A percentile compares a stretch with the other conserved stretches of the same genome.
phyloP scores from a whole-genome alignment of 2,888 invertebrate species.

The Drosophila birchii region DNA sequence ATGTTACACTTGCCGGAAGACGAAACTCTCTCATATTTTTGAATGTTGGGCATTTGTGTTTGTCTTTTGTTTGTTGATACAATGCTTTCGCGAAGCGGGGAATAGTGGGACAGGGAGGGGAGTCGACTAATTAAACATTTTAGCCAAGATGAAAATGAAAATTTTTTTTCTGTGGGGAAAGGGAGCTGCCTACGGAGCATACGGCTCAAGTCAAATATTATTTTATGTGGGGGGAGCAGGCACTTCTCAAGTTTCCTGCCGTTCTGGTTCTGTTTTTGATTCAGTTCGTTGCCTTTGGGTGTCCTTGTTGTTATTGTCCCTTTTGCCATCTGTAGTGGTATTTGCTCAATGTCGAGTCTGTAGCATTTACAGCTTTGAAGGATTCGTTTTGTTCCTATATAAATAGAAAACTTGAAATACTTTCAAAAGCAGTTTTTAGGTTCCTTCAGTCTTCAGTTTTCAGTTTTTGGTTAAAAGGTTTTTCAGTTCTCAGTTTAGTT shows the following conservation, averaged over 20 bases:
- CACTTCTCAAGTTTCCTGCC: slow-evolving; percentile 8
- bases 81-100: slow-evolving; percentile 3
- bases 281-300: background rate
- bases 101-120: background rate
- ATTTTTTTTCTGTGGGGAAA: slow-evolving; percentile 30
- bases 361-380: slow-evolving; percentile 26
- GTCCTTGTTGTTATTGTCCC: slow-evolving; percentile 26
- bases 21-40: slow-evolving; percentile 44
- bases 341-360: slow-evolving; percentile 52
- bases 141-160: slow-evolving; percentile 62
- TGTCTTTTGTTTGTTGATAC: slow-evolving; percentile 55
- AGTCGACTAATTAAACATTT: slow-evolving; percentile 73
- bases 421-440: background rate
- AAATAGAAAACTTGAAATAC: slow-evolving; percentile 32
- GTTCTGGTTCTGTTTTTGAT: slow-evolving; percentile 11
- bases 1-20: slow-evolving; percentile 19
- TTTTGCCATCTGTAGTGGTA: slow-evolving; percentile 42
- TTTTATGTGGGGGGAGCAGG: slow-evolving; percentile 23
- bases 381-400: slow-evolving; percentile 17
- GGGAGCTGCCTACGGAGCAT: background rate
- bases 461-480: background rate
- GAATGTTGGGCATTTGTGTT: slow-evolving; percentile 56
- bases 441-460: background rate
- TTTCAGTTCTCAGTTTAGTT: background rate
- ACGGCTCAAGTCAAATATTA: slow-evolving; percentile 54